Evolutionary conservation across 1,140 invertebrate genomes (phyloP).

Genomic region (Gryon sp.): DNA sequence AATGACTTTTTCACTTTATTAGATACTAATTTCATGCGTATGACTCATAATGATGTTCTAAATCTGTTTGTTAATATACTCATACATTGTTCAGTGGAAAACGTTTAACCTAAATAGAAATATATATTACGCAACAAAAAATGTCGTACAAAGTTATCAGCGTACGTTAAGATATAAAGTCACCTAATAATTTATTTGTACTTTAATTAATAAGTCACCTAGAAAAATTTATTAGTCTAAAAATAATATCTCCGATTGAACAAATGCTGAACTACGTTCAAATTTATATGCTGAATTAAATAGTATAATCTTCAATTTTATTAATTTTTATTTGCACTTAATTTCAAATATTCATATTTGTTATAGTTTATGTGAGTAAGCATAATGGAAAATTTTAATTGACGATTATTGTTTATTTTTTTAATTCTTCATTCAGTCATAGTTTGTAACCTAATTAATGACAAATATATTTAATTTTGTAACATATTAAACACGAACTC

Average conservation of each 20-base stretch:
- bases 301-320: too few species aligned
- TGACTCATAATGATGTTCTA: too few species aligned
- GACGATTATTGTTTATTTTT: background rate
- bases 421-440: background rate
- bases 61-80: conserved; percentile 1
- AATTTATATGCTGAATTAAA: too few species aligned
- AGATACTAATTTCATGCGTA: too few species aligned
- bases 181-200: conserved; percentile 5
- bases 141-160: background rate
- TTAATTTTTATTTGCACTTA: too few species aligned
- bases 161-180: background rate
- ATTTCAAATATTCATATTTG: too few species aligned
- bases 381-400: too few species aligned
- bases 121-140: conserved; percentile 12
- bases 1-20: too few species aligned
- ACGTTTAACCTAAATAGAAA: conserved; percentile 26
- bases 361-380: too few species aligned
- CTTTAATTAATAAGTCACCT: conserved; percentile 21
- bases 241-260: conserved; percentile 5
- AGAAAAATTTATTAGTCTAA: conserved; percentile 3
- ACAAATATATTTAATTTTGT: background rate
- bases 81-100: conserved; percentile 1
- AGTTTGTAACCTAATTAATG: background rate
- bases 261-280: too few species aligned
- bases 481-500: background rate